Evolutionary conservation across 1,140 invertebrate species (phyloP).

Genomic region (Bradynema listronoti): DNA sequence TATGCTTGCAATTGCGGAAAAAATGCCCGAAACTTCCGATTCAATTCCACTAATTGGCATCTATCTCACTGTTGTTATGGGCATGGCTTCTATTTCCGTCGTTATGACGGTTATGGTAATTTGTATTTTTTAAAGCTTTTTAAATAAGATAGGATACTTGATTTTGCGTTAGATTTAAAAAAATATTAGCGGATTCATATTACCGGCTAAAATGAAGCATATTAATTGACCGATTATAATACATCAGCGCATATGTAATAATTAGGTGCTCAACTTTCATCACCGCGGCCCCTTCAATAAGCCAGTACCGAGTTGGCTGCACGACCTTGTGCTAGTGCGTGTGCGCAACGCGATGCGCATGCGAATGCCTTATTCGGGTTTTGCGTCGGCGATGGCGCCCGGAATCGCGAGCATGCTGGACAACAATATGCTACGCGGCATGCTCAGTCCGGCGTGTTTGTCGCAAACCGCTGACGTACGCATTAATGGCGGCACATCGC

Average conservation of each 20-base stretch:
- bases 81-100: conserved; percentile 63
- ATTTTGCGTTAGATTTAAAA: too few relatives aligned
- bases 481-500: neutral
- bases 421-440: conserved; percentile 8
- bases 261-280: conserved; percentile 62
- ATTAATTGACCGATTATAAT: conserved; percentile 51
- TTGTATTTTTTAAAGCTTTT: neutral
- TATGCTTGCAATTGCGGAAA: conserved; percentile 82
- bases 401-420: conserved; percentile 12
- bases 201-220: too few relatives aligned
- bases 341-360: conserved; percentile 14
- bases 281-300: conserved; percentile 62
- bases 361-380: conserved; percentile 14
- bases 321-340: conserved; percentile 54
- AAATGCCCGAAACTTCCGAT: conserved; percentile 79
- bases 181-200: too few relatives aligned
- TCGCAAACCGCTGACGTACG: neutral
- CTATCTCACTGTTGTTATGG: conserved; percentile 60
- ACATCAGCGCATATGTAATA: neutral
- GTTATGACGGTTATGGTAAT: conserved; percentile 62
- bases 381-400: neutral
- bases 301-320: conserved; percentile 61
- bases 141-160: too few relatives aligned
- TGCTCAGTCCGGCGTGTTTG: conserved; percentile 9
- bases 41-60: conserved; percentile 73